Evolutionary conservation across 2,113 vertebrate species (phyloP), one percentile per base, ranked within the genome.

Genomic region (Corvus hawaiiensis): DNA sequence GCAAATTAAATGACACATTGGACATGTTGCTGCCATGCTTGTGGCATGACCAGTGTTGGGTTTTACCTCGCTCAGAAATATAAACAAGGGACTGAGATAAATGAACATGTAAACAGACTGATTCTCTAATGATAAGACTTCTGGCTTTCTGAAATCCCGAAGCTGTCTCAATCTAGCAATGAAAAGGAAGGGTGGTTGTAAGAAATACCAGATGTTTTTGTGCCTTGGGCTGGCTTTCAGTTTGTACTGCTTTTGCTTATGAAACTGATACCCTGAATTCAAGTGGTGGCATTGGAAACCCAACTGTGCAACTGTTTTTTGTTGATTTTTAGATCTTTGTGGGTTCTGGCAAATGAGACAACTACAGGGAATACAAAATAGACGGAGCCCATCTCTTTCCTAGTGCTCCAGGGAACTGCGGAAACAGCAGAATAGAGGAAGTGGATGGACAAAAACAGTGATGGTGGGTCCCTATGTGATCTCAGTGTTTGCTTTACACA

Each of bases 381-480:
- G 43, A 13, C 4, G 0, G 19, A 67, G 30, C 32, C 59, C 30
- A 35, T n/a, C 59, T 84, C 48, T 12, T 76, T 43, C 5, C 1
- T 32, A 39, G 63, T 6, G 39, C 23, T 62, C 44, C 44, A 51
- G 49, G 12, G 39, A 89, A 21, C 39, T 55, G 52, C 20, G 9
- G 49, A 6, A n/a, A 11, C 11, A 43, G 72, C 58, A 44, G 28
- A 44, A 35, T 11, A 16, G 55, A 85, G 55, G 10, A 79, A 56
- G 44, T 3, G 13, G 37, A 37, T 16, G 43, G 41, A n/a, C 27
- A 30, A 52, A 85, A 62, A 5, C 3, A n/a, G 51, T n/a, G 30
- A 27, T 3, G 33, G 54, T 4, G 7, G 44, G 48, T 54, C 22
- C 24, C 2, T 24, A 0, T 2, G 37, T 11, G 37, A 13, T 55